Percentiles rank a stretch among this genome's conserved stretches.
Evolutionary conservation across 2,797 vertebrate genomes (phyloP).

Genomic region (Coilia nasus): DNA sequence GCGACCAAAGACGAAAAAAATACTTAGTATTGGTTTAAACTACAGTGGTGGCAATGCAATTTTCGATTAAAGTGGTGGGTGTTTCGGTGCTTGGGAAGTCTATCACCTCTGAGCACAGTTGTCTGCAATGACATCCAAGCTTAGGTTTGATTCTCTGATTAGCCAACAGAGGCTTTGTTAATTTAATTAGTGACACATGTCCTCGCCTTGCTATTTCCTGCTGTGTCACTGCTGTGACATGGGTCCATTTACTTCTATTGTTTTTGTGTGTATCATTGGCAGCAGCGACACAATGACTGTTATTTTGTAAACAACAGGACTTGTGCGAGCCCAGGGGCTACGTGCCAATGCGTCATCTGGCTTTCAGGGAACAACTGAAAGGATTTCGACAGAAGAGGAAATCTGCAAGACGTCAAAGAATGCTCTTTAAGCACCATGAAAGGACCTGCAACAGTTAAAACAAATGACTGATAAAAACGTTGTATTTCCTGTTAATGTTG

Average conservation of each 20-base stretch:
- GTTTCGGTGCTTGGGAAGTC: too few relatives aligned
- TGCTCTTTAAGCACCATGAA: constrained; percentile 46
- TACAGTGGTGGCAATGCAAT: too few relatives aligned
- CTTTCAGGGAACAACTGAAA: constrained; percentile 58
- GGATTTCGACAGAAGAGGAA: constrained; percentile 52
- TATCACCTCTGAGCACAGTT: too few relatives aligned
- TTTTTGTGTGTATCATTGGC: too few relatives aligned
- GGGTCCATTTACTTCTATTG: neutral
- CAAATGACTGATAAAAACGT: neutral
- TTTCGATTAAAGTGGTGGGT: too few relatives aligned
- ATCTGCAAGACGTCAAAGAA: constrained; percentile 18
- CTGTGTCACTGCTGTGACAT: neutral
- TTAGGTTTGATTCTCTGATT: too few relatives aligned
- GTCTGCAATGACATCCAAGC: too few relatives aligned
- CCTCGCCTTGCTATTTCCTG: neutral
- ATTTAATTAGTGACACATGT: too few relatives aligned
- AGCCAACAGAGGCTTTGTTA: too few relatives aligned
- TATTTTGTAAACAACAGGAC: constrained; percentile 43
- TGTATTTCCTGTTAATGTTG: too few relatives aligned
- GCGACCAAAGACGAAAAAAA: too few relatives aligned
- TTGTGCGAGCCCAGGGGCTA: constrained; percentile 65
- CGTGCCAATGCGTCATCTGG: constrained; percentile 61
- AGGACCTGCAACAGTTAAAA: neutral
- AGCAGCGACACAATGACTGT: neutral
- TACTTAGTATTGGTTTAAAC: too few relatives aligned